Evolutionary conservation across 2,888 invertebrate genomes (phyloP).

Genomic region (Xiphydria camelus): DNA sequence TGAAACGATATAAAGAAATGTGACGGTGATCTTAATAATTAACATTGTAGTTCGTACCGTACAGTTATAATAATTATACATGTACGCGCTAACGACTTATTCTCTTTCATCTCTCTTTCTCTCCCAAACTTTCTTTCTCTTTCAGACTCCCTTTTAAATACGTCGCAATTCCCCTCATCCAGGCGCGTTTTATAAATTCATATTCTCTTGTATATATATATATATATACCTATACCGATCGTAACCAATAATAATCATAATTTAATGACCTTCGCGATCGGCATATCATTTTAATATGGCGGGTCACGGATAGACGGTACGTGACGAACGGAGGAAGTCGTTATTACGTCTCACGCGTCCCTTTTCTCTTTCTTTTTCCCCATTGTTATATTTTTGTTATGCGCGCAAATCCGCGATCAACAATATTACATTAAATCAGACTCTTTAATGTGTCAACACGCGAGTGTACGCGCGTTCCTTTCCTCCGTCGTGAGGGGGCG

Average conservation of each 20-base stretch:
- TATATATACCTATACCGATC: conserved; percentile 26
- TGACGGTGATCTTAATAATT: conserved; percentile 1
- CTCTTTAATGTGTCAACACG: too few relatives aligned
- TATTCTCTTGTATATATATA: conserved; percentile 27
- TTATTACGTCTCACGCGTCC: neutral
- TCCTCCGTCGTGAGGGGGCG: too few relatives aligned
- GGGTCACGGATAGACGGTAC: too few relatives aligned
- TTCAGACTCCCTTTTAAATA: conserved; percentile 20
- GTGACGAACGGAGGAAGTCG: neutral
- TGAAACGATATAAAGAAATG: neutral
- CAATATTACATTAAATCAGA: too few relatives aligned
- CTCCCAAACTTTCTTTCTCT: conserved; percentile 11
- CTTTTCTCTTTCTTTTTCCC: too few relatives aligned
- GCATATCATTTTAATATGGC: neutral
- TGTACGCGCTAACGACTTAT: conserved; percentile 11
- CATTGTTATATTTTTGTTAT: too few relatives aligned
- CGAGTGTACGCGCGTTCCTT: too few relatives aligned
- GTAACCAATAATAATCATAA: conserved; percentile 32
- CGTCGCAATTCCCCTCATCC: conserved; percentile 8
- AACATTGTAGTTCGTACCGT: conserved; percentile 5
- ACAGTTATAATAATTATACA: conserved; percentile 8
- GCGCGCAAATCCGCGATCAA: too few relatives aligned
- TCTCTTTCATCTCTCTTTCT: conserved; percentile 1
- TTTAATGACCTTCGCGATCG: conserved; percentile 6
- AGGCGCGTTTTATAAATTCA: conserved; percentile 14